phyloP scores from a whole-genome alignment of 2,888 invertebrate species.

The Rosalia funebris region DNA sequence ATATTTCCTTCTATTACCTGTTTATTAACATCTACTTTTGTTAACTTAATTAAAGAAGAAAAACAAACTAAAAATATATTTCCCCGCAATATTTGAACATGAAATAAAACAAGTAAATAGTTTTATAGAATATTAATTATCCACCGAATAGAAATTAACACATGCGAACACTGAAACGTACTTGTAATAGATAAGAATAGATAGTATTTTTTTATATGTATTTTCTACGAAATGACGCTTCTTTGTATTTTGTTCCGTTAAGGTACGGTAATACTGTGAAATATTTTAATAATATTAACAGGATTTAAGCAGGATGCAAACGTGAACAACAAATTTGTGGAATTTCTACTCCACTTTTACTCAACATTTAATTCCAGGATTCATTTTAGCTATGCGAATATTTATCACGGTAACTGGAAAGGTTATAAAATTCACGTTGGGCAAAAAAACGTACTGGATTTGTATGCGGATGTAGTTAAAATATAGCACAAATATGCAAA shows the following conservation, averaged over 20 bases:
- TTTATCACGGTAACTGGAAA: no score
- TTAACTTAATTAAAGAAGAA: no score
- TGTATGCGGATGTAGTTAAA: no score
- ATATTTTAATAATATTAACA: constrained; percentile 1
- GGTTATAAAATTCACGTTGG: no score
- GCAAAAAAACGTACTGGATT: no score
- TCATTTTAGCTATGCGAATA: constrained; percentile 2
- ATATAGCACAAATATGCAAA: no score
- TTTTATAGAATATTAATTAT: constrained; percentile 18
- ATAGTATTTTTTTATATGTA: background rate
- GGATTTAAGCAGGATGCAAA: constrained; percentile 15
- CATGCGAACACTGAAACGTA: background rate
- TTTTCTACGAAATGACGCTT: constrained; percentile 13
- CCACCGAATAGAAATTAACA: background rate
- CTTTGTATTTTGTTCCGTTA: background rate
- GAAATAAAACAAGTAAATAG: background rate
- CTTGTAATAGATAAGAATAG: constrained; percentile 10
- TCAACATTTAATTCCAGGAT: background rate
- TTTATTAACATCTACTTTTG: no score
- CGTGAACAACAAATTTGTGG: constrained; percentile 11
- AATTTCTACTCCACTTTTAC: constrained; percentile 9
- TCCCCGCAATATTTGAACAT: no score
- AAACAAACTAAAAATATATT: no score
- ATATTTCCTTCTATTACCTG: no score
- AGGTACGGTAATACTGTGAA: constrained; percentile 4